phyloP scores from a whole-genome alignment of 2,888 invertebrate species.

The Dolomedes plantarius region DNA sequence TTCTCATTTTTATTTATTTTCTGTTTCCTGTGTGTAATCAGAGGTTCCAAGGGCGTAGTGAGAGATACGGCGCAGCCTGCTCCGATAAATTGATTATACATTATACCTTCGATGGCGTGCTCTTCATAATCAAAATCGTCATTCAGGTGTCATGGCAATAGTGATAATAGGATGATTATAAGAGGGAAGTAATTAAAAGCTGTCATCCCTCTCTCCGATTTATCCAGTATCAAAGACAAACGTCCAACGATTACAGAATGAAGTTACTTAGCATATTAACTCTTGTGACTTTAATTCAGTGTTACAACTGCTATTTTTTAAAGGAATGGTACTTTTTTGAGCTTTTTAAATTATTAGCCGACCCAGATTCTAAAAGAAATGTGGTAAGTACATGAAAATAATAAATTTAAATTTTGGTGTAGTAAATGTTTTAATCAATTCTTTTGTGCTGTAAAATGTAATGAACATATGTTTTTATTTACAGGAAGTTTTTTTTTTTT shows the following conservation, averaged over 20 bases:
- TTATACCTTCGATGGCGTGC: neutral
- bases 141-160: neutral
- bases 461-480: too few species aligned
- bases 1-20: too few species aligned
- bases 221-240: neutral
- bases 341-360: neutral
- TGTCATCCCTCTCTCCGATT: neutral
- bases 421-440: too few species aligned
- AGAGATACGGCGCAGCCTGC: neutral
- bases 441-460: too few species aligned
- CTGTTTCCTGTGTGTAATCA: neutral
- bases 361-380: conserved; percentile 42
- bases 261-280: neutral
- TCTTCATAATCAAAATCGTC: neutral
- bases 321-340: conserved; percentile 24
- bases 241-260: neutral
- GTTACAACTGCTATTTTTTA: neutral
- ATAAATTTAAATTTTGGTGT: too few species aligned
- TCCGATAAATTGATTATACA: neutral
- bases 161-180: neutral
- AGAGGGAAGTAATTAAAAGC: neutral
- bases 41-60: neutral
- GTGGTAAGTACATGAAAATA: conserved; percentile 30
- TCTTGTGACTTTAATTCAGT: conserved; percentile 11
- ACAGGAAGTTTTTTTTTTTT: too few species aligned